Evolutionary conservation across 2,888 invertebrate species (phyloP), one percentile per base, ranked within the genome.

Genomic region (Lycaena phlaeas): DNA sequence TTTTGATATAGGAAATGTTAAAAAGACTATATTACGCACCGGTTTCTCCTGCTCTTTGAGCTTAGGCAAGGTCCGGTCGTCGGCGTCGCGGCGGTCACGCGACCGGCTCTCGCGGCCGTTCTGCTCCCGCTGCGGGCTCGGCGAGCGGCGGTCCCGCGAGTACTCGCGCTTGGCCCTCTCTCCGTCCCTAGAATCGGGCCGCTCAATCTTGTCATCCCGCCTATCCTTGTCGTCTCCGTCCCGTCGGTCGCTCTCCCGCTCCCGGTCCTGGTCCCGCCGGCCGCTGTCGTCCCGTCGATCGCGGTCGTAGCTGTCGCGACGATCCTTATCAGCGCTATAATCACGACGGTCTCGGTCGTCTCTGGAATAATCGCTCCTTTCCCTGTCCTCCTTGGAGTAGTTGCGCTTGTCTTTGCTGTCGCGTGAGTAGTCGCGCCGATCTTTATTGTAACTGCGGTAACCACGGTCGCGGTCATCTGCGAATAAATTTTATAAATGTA

Each of bases 1-100:
- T n/a, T n/a, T n/a, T n/a, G n/a, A n/a, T n/a, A n/a, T n/a, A n/a
- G n/a, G n/a, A n/a, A n/a, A n/a, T n/a, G n/a, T n/a, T n/a, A n/a
- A n/a, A n/a, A 9, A 25, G 1, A 15, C 11, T 6, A 14, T 36
- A 25, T 22, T 50, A 78, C 87, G 77, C 73, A 92, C 91, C 64
- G 92, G 91, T 72, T 90, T 88, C 65, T 90, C 89, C 51, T 89
- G 88, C 68, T 91, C 90, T 64, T 89, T 89, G 59, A 90, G 76
- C 73, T 92, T 92, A 61, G 92, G 92, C 89, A 92, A 86, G 53
- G 73, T 64, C 45, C 60, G 68, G 1, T 75, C 75, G 1, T 72
- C 75, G 11, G 62, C 59, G 41, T 70, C 69, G 47, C 49, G 53
- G 3, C 69, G 54, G 49, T 77, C 77, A 9, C 68, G 64, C 43